Percentiles rank a stretch among this genome's conserved stretches.
Evolutionary conservation across 2,113 vertebrate genomes (phyloP).

Genomic region (Propithecus coquereli): DNA sequence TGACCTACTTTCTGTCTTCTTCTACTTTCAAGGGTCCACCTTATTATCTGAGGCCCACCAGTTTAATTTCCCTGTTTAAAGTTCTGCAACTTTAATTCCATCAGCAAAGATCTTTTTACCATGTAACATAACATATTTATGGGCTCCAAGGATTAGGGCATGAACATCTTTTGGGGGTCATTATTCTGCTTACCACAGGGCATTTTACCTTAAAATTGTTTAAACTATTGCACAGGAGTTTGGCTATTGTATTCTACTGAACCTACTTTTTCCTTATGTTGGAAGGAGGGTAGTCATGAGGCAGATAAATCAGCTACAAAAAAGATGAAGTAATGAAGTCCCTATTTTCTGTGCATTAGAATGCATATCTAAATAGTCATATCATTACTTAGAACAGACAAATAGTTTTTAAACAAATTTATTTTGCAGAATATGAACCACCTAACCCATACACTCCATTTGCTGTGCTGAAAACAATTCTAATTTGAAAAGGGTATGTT

Average conservation of each 20-base stretch:
- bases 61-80: not conserved
- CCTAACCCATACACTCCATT: not conserved
- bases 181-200: not conserved
- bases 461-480: not conserved
- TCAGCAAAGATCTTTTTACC: not conserved
- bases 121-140: not conserved
- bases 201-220: conserved; percentile 18
- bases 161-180: not conserved
- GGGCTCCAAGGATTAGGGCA: not conserved
- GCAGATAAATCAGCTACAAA: not conserved
- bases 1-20: not conserved
- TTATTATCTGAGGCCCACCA: not conserved
- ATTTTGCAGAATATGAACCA: not conserved
- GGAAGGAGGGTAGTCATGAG: not conserved
- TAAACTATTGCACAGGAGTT: not conserved
- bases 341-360: conserved; percentile 6
- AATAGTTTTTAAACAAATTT: not conserved
- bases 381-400: not conserved
- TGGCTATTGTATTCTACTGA: not conserved
- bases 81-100: not conserved
- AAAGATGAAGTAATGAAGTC: not conserved
- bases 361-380: not conserved
- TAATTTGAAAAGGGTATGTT: not conserved
- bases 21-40: not conserved
- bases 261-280: not conserved